Conservation (phyloP, 2,888 invertebrate genomes). For the Hypolimnas misippus region DNA sequence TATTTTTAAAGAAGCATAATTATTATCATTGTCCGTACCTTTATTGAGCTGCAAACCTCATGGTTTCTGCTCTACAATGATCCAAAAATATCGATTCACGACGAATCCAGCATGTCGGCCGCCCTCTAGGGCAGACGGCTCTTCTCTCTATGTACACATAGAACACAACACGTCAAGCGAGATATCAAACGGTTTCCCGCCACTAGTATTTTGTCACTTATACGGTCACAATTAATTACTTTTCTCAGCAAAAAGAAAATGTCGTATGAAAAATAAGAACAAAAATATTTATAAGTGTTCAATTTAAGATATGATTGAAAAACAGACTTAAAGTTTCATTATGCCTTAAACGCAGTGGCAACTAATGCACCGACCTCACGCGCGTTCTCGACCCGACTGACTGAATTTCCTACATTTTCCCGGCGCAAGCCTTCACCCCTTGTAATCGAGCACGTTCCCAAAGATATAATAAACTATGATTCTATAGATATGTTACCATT, state of each 20-base stretch:
- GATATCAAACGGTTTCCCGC: constrained; percentile 84
- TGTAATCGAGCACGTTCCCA: constrained; percentile 79
- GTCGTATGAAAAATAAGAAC: constrained; percentile 38
- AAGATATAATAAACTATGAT: constrained; percentile 63
- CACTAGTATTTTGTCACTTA: constrained; percentile 77
- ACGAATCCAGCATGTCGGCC: constrained; percentile 82
- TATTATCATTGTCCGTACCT: constrained; percentile 74
- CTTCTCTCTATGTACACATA: constrained; percentile 81
- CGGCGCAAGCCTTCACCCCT: constrained; percentile 83
- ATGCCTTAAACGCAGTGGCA: constrained; percentile 56
- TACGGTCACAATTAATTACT: constrained; percentile 47
- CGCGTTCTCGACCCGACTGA: constrained; percentile 78
- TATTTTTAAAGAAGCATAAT: constrained; percentile 42
- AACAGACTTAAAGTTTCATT: constrained; percentile 76
- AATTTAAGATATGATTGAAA: constrained; percentile 61
- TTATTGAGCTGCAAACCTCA: constrained; percentile 78
- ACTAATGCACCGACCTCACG: constrained; percentile 61
- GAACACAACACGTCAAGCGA: constrained; percentile 82
- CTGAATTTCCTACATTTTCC: constrained; percentile 79
- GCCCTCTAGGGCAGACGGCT: constrained; percentile 81
- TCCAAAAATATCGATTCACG: constrained; percentile 84
- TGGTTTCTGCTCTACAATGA: constrained; percentile 77
- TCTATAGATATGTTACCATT: constrained; percentile 41
- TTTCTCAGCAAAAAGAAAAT: constrained; percentile 13
- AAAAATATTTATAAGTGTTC: constrained; percentile 48